Conservation (phyloP, 2,888 invertebrate species). For the Scaptomyza tumidula region DNA sequence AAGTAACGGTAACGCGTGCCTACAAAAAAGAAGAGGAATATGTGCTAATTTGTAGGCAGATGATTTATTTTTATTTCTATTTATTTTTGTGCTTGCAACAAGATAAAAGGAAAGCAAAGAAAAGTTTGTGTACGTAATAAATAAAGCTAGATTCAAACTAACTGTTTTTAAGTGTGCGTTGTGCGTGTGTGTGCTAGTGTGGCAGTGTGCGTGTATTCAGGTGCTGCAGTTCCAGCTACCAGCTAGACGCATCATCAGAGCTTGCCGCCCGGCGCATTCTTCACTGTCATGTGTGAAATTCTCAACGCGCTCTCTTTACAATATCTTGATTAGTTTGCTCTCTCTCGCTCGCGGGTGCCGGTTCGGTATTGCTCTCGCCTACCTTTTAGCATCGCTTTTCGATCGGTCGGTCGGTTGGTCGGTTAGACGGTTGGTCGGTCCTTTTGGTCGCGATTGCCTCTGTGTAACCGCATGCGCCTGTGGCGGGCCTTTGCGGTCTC, state of each 20-base stretch:
- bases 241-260: conserved; percentile 18
- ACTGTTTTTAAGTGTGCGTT: conserved; percentile 8
- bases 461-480: conserved; percentile 27
- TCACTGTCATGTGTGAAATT: conserved; percentile 77
- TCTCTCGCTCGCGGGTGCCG: conserved; percentile 1
- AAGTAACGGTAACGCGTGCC: conserved; percentile 37
- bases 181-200: conserved; percentile 7
- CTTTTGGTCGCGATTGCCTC: conserved; percentile 8
- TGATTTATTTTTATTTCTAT: conserved; percentile 16
- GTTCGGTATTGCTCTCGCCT: conserved; percentile 1
- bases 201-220: neutral
- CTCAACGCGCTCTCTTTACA: conserved; percentile 22
- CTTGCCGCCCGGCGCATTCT: conserved; percentile 52
- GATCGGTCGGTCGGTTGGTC: conserved; percentile 14
- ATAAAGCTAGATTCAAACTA: neutral
- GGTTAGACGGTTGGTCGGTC: too few species aligned
- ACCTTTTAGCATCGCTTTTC: neutral
- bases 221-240: conserved; percentile 23
- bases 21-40: too few species aligned
- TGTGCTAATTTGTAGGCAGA: conserved; percentile 12
- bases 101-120: neutral
- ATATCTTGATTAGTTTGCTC: conserved; percentile 28
- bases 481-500: conserved; percentile 29
- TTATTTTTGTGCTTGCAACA: conserved; percentile 21
- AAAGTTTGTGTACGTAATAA: conserved; percentile 2